Percentiles rank a stretch among this genome's conserved stretches.
Conservation (phyloP, 1,140 invertebrate genomes). For the Apis mellifera region Amel_HAv3.1 CM009935.2:8497001-8497500, state of each 20-base stretch:
- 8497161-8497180: slow-evolving; percentile 82
- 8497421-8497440: slow-evolving; percentile 89
- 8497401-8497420: slow-evolving; percentile 86
- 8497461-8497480: slow-evolving; percentile 83
- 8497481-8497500: slow-evolving; percentile 91
- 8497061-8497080: slow-evolving; percentile 31
- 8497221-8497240: slow-evolving; percentile 86
- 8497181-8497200: slow-evolving; percentile 82
- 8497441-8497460: slow-evolving; percentile 94
- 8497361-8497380: slow-evolving; percentile 97
- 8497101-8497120: slow-evolving; percentile 46
- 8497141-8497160: slow-evolving; percentile 88
- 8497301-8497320: slow-evolving; percentile 89
- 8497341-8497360: slow-evolving; percentile 96
- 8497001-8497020: slow-evolving; percentile 80
- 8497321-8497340: slow-evolving; percentile 94
- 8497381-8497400: slow-evolving; percentile 91
- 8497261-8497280: slow-evolving; percentile 95
- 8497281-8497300: slow-evolving; percentile 88
- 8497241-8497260: slow-evolving; percentile 86
- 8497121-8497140: slow-evolving; percentile 71
- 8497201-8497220: slow-evolving; percentile 80
- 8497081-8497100: background rate
- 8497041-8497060: background rate
- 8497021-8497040: slow-evolving; percentile 57